Evolutionary conservation across 2,888 invertebrate species (phyloP).

Genomic region (Mayetiola destructor): DNA sequence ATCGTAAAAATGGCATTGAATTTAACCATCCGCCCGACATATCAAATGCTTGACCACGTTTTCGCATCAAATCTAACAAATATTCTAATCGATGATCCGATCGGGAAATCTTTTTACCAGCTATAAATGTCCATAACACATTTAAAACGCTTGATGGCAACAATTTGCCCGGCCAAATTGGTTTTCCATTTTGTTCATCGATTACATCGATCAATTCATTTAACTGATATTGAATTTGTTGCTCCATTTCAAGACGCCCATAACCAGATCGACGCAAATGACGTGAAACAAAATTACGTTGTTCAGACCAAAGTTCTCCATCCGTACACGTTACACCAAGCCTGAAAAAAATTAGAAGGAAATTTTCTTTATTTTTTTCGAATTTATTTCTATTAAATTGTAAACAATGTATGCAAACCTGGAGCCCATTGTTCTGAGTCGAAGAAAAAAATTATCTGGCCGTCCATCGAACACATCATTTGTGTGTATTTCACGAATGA

Average conservation of each 20-base stretch:
- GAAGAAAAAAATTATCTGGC: conserved; percentile 49
- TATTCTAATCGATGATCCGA: conserved; percentile 33
- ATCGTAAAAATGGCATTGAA: conserved; percentile 47
- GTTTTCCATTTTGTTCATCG: conserved; percentile 19
- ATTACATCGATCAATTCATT: conserved; percentile 31
- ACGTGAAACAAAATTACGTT: conserved; percentile 40
- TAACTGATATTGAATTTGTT: conserved; percentile 42
- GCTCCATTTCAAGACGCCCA: conserved; percentile 40
- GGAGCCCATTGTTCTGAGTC: conserved; percentile 47
- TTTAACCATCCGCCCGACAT: conserved; percentile 42
- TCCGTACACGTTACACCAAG: conserved; percentile 43
- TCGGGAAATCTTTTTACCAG: conserved; percentile 38
- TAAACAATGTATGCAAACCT: conserved; percentile 23
- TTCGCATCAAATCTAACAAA: conserved; percentile 37
- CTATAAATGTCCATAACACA: conserved; percentile 47
- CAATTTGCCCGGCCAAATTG: conserved; percentile 31
- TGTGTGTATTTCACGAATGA: conserved; percentile 40
- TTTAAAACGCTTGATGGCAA: conserved; percentile 44
- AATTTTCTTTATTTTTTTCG: not conserved
- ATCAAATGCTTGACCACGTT: conserved; percentile 42
- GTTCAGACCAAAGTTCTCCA: conserved; percentile 42
- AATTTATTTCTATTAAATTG: not conserved
- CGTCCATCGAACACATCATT: conserved; percentile 47
- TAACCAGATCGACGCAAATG: conserved; percentile 42
- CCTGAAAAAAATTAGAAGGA: conserved; percentile 17